These are phyloP conservation scores for Macaria notata DNA, from an alignment of 2,888 invertebrate genomes.

Conservation along the genomic window DNA sequence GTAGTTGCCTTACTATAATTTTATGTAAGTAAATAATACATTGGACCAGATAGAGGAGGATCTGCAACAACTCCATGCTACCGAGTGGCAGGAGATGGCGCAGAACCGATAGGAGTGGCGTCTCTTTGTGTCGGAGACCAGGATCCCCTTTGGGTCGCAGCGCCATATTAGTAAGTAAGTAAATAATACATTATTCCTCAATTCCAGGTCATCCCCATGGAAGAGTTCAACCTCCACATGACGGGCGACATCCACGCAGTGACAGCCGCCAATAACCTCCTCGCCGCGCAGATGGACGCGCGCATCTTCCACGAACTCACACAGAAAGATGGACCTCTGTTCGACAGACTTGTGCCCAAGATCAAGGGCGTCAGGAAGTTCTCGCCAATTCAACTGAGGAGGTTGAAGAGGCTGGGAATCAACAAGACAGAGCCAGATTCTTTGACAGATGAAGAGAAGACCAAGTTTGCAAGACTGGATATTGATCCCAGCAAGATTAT, in stretches of 20 bases:
- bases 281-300: slow-evolving; percentile 99
- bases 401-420: slow-evolving; percentile 90
- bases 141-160: no score
- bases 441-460: slow-evolving; percentile 90
- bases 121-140: no score
- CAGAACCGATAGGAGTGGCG: no score
- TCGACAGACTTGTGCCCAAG: slow-evolving; percentile 92
- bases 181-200: no score
- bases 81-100: no score
- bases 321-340: slow-evolving; percentile 93
- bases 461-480: slow-evolving; percentile 91
- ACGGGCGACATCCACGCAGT: slow-evolving; percentile 99
- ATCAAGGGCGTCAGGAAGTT: slow-evolving; percentile 92
- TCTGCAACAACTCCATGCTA: no score
- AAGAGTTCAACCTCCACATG: slow-evolving; percentile 98
- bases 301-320: slow-evolving; percentile 98
- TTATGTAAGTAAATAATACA: no score
- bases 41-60: no score
- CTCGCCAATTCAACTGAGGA: slow-evolving; percentile 91
- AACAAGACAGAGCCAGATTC: slow-evolving; percentile 91
- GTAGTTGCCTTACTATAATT: no score
- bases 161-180: no score
- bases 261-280: slow-evolving; percentile 97
- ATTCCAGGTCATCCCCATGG: slow-evolving; percentile 96
- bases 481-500: slow-evolving; percentile 95